Conservation (phyloP, 2,797 vertebrate genomes). For the Lagodon rhomboides region DNA sequence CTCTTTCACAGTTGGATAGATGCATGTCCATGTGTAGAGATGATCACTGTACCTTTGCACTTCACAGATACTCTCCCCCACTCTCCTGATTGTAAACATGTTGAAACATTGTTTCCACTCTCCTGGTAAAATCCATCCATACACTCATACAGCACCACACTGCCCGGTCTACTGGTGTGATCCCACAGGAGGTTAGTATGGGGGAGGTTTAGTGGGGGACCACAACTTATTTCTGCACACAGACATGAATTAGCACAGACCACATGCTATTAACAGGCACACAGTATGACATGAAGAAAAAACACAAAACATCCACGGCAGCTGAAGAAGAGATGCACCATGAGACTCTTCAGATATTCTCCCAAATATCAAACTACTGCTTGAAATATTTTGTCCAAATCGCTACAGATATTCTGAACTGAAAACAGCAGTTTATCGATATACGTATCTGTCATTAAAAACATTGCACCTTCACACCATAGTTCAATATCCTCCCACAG, state of each 20-base stretch:
- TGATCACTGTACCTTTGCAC: conserved; percentile 85
- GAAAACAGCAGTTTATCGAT: not conserved
- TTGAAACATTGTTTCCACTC: conserved; percentile 79
- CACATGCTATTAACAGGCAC: conserved; percentile 15
- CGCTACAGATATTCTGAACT: not conserved
- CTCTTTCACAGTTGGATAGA: not conserved
- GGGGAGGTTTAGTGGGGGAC: conserved; percentile 81
- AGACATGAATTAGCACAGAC: conserved; percentile 59
- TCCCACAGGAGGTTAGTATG: conserved; percentile 84
- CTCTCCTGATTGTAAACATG: conserved; percentile 82
- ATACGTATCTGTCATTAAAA: conserved; percentile 11
- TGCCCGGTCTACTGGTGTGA: conserved; percentile 73
- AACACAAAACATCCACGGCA: conserved; percentile 1
- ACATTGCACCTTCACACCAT: conserved; percentile 83
- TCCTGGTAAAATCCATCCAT: conserved; percentile 84
- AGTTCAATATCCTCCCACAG: conserved; percentile 77
- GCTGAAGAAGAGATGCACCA: not conserved
- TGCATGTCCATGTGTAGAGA: not conserved
- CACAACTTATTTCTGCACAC: conserved; percentile 88
- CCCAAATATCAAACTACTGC: not conserved
- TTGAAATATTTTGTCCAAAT: not conserved
- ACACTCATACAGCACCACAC: conserved; percentile 85
- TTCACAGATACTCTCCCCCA: conserved; percentile 84
- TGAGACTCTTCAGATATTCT: not conserved
- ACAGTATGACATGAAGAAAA: not conserved